A percentile compares a stretch with the other conserved stretches of the same genome.
phyloP scores from a whole-genome alignment of 2,888 invertebrate species.

The Drosophila engyochracea region DNA sequence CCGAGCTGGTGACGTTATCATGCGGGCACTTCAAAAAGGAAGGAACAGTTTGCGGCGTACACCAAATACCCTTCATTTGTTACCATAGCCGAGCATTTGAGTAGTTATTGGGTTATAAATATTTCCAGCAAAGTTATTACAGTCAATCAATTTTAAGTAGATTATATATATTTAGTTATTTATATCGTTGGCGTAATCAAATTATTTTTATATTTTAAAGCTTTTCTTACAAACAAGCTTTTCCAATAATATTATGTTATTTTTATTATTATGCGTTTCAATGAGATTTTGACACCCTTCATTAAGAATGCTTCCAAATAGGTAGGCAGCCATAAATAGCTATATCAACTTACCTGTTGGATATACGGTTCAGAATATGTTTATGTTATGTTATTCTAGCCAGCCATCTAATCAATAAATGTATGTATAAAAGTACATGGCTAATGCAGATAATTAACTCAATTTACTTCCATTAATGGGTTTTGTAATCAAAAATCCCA shows the following conservation, averaged over 20 bases:
- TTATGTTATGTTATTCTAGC: too few relatives aligned
- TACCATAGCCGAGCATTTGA: too few relatives aligned
- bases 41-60: neutral
- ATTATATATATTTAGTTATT: neutral
- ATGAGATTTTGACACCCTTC: neutral
- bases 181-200: neutral
- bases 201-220: neutral
- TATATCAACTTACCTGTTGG: neutral
- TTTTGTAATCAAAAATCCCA: slow-evolving; percentile 17
- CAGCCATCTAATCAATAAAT: slow-evolving; percentile 15
- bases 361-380: neutral
- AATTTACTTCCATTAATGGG: slow-evolving; percentile 33
- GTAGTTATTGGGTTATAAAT: neutral
- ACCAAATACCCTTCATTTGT: slow-evolving; percentile 1
- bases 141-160: neutral
- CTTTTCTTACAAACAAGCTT: neutral
- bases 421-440: neutral
- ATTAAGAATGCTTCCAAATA: neutral
- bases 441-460: slow-evolving; percentile 40
- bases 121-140: neutral
- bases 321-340: neutral
- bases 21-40: slow-evolving; percentile 5
- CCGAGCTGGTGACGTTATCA: slow-evolving; percentile 8
- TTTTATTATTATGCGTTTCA: neutral
- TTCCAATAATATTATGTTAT: neutral